A percentile compares a stretch with the other conserved stretches of the same genome.
These are phyloP conservation scores for Callaeas wilsoni DNA, from an alignment of 2,113 vertebrate species.

Conservation along the genomic window DNA sequence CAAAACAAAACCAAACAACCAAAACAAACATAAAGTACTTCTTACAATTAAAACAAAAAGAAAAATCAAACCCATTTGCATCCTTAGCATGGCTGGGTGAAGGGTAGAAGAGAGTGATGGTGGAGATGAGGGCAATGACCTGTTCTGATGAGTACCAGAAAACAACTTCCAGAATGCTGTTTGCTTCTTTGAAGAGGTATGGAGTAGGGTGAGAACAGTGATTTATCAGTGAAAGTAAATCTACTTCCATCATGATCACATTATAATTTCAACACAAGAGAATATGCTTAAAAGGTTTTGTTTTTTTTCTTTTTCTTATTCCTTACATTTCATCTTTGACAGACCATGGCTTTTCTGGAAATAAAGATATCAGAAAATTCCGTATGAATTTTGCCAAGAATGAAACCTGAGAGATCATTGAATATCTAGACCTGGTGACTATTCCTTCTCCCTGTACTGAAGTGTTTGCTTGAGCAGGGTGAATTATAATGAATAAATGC, in stretches of 20 bases:
- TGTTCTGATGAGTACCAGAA: not conserved
- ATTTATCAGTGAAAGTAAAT: not conserved
- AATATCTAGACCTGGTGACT: not conserved
- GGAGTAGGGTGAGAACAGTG: not conserved
- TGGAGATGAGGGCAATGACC: not conserved
- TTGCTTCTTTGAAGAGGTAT: not conserved
- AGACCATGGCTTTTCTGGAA: not conserved
- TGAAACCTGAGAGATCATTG: not conserved
- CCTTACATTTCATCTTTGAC: not conserved
- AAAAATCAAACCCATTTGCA: not conserved
- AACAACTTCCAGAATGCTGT: not conserved
- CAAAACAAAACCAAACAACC: no score
- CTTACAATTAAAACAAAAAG: not conserved
- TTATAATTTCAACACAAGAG: not conserved
- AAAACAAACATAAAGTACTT: not conserved
- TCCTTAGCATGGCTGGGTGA: not conserved
- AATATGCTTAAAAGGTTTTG: not conserved
- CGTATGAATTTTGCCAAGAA: not conserved
- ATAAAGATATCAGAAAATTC: not conserved
- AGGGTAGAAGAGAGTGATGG: not conserved
- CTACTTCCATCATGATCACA: not conserved
- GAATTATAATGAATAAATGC: constrained; percentile 14
- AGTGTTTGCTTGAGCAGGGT: not conserved
- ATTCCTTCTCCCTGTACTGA: not conserved
- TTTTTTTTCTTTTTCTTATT: not conserved